Conservation (phyloP, 2,888 invertebrate species). For the Blastobasis lacticolella region DNA sequence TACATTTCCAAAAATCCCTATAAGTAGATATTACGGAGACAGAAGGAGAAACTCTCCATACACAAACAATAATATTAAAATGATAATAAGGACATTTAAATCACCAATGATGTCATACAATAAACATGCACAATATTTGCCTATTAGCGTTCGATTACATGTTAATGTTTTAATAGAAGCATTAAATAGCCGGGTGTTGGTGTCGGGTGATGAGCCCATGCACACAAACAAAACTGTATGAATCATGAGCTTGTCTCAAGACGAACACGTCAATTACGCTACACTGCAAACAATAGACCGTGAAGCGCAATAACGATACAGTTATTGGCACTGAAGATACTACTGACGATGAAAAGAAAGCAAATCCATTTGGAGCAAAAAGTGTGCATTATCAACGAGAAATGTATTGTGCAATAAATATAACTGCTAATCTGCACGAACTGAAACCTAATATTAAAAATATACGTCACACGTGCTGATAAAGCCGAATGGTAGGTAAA, state of each 20-base stretch:
- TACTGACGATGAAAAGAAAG: neutral
- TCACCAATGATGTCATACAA: neutral
- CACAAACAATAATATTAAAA: neutral
- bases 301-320: constrained; percentile 8
- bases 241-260: constrained; percentile 11
- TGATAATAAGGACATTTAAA: neutral
- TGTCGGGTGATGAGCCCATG: neutral
- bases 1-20: too few species aligned
- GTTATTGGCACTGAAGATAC: constrained; percentile 11
- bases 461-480: constrained; percentile 20
- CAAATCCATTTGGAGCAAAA: neutral
- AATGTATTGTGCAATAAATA: neutral
- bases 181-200: constrained; percentile 6
- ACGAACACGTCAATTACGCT: constrained; percentile 11
- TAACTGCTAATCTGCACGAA: neutral
- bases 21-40: too few species aligned
- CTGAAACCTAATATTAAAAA: constrained; percentile 5
- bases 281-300: constrained; percentile 12
- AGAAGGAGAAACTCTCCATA: too few species aligned
- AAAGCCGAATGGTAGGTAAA: constrained; percentile 27
- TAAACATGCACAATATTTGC: neutral
- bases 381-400: constrained; percentile 7
- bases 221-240: constrained; percentile 11
- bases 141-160: neutral
- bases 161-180: neutral